Percentiles rank a stretch among this genome's conserved stretches.
Evolutionary conservation across 2,797 vertebrate species (phyloP).

Genomic region (Falco cherrug): DNA sequence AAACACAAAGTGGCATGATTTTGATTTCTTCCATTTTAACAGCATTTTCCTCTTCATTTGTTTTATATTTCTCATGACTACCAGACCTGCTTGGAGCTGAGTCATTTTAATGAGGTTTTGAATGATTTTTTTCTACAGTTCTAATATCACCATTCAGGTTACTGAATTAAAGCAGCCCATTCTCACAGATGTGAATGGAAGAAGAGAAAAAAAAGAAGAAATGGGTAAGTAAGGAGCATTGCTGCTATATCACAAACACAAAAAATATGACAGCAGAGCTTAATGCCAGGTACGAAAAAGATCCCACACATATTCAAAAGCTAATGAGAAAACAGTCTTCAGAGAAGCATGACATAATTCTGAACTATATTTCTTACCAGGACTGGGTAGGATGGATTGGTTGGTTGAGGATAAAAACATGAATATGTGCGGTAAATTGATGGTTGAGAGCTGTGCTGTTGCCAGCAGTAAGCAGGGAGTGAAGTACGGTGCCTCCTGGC

Average conservation of each 20-base stretch:
- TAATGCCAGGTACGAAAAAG: conserved; percentile 14
- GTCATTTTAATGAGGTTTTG: conserved; percentile 68
- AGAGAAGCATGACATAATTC: not conserved
- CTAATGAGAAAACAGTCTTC: conserved; percentile 60
- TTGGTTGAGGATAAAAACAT: not conserved
- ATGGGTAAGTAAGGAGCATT: conserved; percentile 17
- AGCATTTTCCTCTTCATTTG: not conserved
- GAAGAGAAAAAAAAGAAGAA: not conserved
- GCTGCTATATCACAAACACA: conserved; percentile 28
- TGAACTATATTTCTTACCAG: not conserved
- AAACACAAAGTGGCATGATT: not conserved
- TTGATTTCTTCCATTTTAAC: not conserved
- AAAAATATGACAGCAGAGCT: conserved; percentile 17
- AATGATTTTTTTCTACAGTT: conserved; percentile 60
- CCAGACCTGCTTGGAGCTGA: not conserved
- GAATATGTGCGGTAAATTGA: not conserved
- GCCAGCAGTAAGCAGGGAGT: not conserved
- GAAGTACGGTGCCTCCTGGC: not conserved
- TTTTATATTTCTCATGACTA: not conserved
- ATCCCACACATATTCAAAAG: conserved; percentile 28
- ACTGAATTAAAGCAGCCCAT: conserved; percentile 52
- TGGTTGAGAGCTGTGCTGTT: not conserved
- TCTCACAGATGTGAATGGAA: conserved; percentile 18
- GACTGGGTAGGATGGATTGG: not conserved
- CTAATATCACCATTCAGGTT: conserved; percentile 34